phyloP scores from a whole-genome alignment of 2,797 vertebrate genomes.

The Microchirus variegatus region DNA sequence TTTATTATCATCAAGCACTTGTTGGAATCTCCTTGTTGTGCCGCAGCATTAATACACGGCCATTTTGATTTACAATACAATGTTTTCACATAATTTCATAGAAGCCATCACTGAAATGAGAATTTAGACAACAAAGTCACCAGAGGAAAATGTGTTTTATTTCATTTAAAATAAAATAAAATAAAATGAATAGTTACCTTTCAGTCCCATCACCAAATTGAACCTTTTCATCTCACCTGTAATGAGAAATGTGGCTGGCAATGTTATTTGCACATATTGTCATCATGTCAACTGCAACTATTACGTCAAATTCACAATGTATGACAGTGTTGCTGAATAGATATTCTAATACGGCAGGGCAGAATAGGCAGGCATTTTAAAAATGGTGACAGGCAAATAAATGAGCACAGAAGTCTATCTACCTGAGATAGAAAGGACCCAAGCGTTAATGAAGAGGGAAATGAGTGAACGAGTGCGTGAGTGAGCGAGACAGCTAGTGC shows the following conservation, averaged over 20 bases:
- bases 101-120: neutral
- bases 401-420: conserved; percentile 50
- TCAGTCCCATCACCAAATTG: neutral
- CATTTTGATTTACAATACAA: neutral
- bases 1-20: neutral
- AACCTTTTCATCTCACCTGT: neutral
- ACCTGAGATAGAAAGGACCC: conserved; percentile 44
- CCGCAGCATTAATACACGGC: neutral
- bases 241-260: neutral
- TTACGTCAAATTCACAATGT: conserved; percentile 14
- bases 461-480: conserved; percentile 52
- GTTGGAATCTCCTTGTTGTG: neutral
- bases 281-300: conserved; percentile 11
- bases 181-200: neutral
- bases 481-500: conserved; percentile 51
- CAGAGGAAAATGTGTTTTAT: conserved; percentile 3
- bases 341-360: conserved; percentile 15
- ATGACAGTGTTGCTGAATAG: conserved; percentile 24
- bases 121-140: neutral
- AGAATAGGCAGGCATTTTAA: conserved; percentile 28
- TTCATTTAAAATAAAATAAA: neutral
- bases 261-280: conserved; percentile 8
- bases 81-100: neutral
- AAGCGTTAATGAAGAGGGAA: conserved; percentile 58
- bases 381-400: conserved; percentile 40